Conservation (phyloP, 2,888 invertebrate genomes). For the Chaetogeoica ovagalla region DNA sequence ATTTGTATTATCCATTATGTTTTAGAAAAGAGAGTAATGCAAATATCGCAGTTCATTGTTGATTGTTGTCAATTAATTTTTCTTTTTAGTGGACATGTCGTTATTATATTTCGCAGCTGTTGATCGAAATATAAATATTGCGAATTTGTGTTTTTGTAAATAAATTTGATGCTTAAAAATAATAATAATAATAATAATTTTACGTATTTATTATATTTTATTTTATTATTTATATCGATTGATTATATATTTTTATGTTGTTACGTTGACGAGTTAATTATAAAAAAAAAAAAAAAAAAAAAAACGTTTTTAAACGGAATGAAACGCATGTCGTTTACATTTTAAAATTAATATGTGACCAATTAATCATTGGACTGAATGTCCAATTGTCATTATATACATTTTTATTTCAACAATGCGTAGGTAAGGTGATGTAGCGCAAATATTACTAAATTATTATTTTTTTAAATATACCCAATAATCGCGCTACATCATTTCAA, state of each 20-base stretch:
- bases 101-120: background rate
- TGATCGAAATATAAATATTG: background rate
- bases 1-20: conserved; percentile 9
- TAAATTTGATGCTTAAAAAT: background rate
- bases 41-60: background rate
- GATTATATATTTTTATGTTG: too few species aligned
- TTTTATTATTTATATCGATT: too few species aligned
- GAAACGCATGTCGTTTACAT: too few species aligned
- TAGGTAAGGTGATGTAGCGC: too few species aligned
- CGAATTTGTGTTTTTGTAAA: background rate
- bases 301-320: background rate
- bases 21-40: conserved; percentile 3
- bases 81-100: background rate
- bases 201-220: too few species aligned
- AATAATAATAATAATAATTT: too few species aligned
- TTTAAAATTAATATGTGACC: too few species aligned
- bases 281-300: background rate
- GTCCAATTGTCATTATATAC: too few species aligned
- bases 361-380: too few species aligned
- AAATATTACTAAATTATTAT: too few species aligned
- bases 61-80: background rate
- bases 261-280: too few species aligned
- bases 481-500: background rate
- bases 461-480: background rate
- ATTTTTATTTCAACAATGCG: too few species aligned